Base-by-base conservation (phyloP, 2,888 invertebrate species). In the Spodoptera littoralis region DNA sequence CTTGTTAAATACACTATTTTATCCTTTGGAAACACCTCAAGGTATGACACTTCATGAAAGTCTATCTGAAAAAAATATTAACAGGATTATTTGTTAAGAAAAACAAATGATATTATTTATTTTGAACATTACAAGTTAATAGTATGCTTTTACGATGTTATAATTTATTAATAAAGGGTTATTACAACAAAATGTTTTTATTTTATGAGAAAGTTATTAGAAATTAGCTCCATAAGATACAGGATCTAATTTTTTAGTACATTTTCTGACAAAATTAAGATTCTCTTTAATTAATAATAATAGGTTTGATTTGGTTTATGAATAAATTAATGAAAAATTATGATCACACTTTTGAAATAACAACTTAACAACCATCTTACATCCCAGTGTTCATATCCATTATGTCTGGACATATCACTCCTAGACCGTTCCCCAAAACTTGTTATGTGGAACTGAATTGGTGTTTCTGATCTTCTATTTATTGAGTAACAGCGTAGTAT, bases 341-440 rank as follows among this genome's bases (percentile, higher is more conserved):
- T 18, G 18, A 18, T 18, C 18, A 18, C 2, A 27, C 3, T 36
- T 2, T 36, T 36, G 8, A 36, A 36, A 0, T 8, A 36, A 9
- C 9, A 36, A 30, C 4, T 6, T 44, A 22, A 30, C 53, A 60
- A 12, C 50, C 36, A 73, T 95, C 97, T 93, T 90, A 98, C 97
- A 95, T 99, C 98, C 99, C 99, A 99, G 88, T 98, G 96, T 90
- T 97, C 96, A 92, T 97, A 98, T 42, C 99, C 98, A 87, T 97
- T 97, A 81, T 98, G 97, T 80, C 97, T 96, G 46, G 96, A 95
- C 92, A 99, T 96, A 78, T 97, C 96, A 70, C 95, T 93, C 86
- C 97, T 96, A 4, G 97, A 96, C 83, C 96, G 96, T 1, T 98
- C 98, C 43, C 95, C 92, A 65, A 99, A 97, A 88, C 97, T 98